Percentiles rank a stretch among this genome's conserved stretches.
These are phyloP conservation scores for Serrognathus titanus DNA, from an alignment of 2,888 invertebrate species.

Conservation along the genomic window DNA sequence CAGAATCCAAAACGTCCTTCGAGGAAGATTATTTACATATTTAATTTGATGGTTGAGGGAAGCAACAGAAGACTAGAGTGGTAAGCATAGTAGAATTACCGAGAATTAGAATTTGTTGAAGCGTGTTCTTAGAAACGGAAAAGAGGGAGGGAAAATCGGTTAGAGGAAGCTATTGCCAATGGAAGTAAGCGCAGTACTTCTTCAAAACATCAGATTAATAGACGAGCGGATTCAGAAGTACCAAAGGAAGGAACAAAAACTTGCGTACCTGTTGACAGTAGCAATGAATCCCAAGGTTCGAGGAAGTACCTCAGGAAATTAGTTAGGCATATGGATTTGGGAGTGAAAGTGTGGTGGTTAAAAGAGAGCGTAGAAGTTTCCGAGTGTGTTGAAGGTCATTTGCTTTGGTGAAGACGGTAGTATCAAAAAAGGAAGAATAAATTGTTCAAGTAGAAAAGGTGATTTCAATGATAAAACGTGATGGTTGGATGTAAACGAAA, in stretches of 20 bases:
- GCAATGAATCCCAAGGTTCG: constrained; percentile 27
- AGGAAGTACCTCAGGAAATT: constrained; percentile 34
- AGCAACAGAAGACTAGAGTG: constrained; percentile 13
- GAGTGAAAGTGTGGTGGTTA: constrained; percentile 70
- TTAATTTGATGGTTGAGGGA: constrained; percentile 55
- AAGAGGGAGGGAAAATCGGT: constrained; percentile 23
- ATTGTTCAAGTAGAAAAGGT: constrained; percentile 13
- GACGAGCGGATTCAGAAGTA: no score
- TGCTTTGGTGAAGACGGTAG: constrained; percentile 22
- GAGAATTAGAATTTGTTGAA: constrained; percentile 28
- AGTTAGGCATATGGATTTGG: constrained; percentile 60
- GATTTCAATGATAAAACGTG: constrained; percentile 15
- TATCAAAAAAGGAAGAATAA: constrained; percentile 18
- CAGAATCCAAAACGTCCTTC: constrained; percentile 31
- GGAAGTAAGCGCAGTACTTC: no score
- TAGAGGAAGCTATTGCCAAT: no score
- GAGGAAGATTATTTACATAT: constrained; percentile 44
- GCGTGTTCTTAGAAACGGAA: no score
- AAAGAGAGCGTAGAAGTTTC: constrained; percentile 66
- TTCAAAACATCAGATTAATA: no score
- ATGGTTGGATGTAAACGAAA: constrained; percentile 24
- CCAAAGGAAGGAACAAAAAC: constrained; percentile 8
- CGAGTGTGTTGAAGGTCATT: constrained; percentile 61
- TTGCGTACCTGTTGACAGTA: constrained; percentile 4
- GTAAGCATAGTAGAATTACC: constrained; percentile 32